These are phyloP conservation scores for Maccullochella peelii DNA, from an alignment of 2,113 vertebrate species.

Conservation along the genomic window DNA sequence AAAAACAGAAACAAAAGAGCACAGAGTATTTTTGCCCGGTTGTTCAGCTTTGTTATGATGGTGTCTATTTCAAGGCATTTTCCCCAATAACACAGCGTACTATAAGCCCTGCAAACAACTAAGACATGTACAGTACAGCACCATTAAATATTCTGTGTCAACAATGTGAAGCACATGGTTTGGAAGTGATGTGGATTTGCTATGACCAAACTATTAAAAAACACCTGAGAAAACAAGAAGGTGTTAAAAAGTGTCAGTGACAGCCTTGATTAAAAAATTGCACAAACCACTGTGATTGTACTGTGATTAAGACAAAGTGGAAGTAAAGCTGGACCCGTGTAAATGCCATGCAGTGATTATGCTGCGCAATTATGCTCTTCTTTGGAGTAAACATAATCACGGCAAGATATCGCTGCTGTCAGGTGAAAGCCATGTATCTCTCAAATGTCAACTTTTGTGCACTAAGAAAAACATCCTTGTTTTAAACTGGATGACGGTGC, in stretches of 20 bases:
- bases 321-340: conserved; percentile 21
- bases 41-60: background rate
- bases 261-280: conserved; percentile 47
- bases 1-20: background rate
- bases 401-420: conserved; percentile 19
- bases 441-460: conserved; percentile 39
- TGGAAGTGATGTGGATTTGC: background rate
- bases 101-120: background rate
- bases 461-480: background rate
- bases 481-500: conserved; percentile 21
- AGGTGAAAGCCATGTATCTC: conserved; percentile 26
- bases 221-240: background rate
- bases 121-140: background rate
- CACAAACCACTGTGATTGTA: conserved; percentile 38
- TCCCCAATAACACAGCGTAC: background rate
- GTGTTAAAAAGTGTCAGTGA: conserved; percentile 17
- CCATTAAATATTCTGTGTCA: background rate
- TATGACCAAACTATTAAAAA: conserved; percentile 11
- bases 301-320: conserved; percentile 45
- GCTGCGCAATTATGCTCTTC: conserved; percentile 36
- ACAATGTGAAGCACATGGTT: conserved; percentile 2
- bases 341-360: conserved; percentile 61
- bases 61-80: background rate
- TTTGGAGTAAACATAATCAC: conserved; percentile 60
- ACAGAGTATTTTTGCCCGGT: background rate